A percentile compares a stretch with the other conserved stretches of the same genome.
These are phyloP conservation scores for Heliconius ethilla DNA, from an alignment of 2,888 invertebrate species.

Conservation along the genomic window DNA sequence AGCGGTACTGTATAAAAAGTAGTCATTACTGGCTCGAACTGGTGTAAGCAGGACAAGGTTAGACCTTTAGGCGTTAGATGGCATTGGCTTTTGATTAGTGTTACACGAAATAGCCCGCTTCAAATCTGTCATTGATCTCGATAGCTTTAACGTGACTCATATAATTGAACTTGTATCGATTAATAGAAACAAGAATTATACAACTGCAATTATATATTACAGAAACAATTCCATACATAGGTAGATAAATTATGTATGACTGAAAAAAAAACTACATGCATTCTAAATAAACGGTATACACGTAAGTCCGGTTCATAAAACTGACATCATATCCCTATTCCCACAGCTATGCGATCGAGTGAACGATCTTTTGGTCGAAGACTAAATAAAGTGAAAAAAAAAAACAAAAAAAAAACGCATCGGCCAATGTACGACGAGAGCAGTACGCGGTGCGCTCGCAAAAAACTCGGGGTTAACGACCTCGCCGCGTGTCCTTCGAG, in stretches of 20 bases:
- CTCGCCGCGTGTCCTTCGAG: conserved; percentile 78
- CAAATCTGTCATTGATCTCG: conserved; percentile 34
- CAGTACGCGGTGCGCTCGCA: conserved; percentile 74
- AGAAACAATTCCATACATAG: conserved; percentile 27
- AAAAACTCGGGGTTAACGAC: conserved; percentile 78
- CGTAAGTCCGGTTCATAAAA: conserved; percentile 50
- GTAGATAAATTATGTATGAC: conserved; percentile 3
- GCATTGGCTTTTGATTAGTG: conserved; percentile 59
- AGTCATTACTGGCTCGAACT: conserved; percentile 58
- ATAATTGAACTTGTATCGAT: neutral
- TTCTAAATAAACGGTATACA: conserved; percentile 63
- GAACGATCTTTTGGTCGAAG: conserved; percentile 64
- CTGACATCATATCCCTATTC: conserved; percentile 73
- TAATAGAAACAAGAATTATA: neutral
- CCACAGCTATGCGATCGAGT: conserved; percentile 63
- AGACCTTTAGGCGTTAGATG: conserved; percentile 58
- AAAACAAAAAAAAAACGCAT: conserved; percentile 59
- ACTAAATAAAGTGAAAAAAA: conserved; percentile 36
- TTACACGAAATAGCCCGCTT: conserved; percentile 50
- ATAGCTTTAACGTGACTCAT: conserved; percentile 30
- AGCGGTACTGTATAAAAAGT: conserved; percentile 68
- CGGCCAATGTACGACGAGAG: conserved; percentile 74
- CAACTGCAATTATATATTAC: neutral
- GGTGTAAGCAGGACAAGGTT: conserved; percentile 64
- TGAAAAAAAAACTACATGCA: conserved; percentile 45